phyloP scores from a whole-genome alignment of 2,113 vertebrate genomes.

The Asarcornis scutulata region DNA sequence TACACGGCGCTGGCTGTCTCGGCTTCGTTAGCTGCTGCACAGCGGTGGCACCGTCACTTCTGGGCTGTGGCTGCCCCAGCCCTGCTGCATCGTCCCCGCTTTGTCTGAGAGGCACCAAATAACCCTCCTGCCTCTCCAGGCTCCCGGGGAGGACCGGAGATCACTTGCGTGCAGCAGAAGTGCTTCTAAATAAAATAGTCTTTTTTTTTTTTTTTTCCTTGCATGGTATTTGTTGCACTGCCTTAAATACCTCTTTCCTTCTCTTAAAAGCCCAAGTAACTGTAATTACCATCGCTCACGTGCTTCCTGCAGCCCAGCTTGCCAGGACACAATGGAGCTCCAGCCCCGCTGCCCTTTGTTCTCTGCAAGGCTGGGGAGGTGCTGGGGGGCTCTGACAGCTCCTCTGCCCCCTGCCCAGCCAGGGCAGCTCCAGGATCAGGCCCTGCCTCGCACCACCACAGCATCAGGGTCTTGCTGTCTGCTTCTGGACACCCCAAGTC shows the following conservation, averaged over 20 bases:
- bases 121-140: not conserved
- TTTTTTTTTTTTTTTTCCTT: not conserved
- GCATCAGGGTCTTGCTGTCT: not conserved
- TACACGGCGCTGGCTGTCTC: accelerated
- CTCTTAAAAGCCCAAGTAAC: not conserved
- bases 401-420: not conserved
- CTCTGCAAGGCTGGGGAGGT: accelerated
- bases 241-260: constrained; percentile 16
- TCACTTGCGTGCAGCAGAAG: not conserved
- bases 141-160: not conserved
- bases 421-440: not conserved
- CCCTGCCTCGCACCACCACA: not conserved
- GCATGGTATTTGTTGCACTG: not conserved
- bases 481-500: not conserved
- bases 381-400: accelerated
- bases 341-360: not conserved
- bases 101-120: not conserved
- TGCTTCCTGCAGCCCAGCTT: not conserved
- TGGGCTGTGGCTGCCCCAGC: not conserved
- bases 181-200: constrained; percentile 44
- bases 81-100: not conserved
- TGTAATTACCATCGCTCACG: not conserved
- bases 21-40: not conserved
- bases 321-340: not conserved
- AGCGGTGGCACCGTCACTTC: too few relatives aligned